Percentiles rank a stretch among this genome's conserved stretches.
Conservation (phyloP, 2,888 invertebrate species). For the Antheraea yamamai region DNA sequence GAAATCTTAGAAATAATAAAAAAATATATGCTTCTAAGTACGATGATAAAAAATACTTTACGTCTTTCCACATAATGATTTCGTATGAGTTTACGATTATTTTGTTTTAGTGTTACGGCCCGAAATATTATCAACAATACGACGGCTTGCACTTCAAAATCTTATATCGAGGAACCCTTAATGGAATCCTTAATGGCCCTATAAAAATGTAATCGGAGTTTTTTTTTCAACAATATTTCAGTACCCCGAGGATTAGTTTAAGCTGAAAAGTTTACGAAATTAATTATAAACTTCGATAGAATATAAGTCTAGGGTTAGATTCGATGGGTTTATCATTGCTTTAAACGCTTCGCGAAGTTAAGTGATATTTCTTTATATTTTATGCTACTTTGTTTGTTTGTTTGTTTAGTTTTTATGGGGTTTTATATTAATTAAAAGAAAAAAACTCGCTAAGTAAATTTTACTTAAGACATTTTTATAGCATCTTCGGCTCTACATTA, state of each 20-base stretch:
- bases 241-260: constrained; percentile 24
- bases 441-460: background rate
- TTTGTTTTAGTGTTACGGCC: constrained; percentile 71
- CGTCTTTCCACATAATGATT: constrained; percentile 31
- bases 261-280: constrained; percentile 31
- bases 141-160: constrained; percentile 48
- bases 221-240: constrained; percentile 50
- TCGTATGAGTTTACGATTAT: constrained; percentile 48
- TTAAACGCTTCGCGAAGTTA: constrained; percentile 9
- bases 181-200: constrained; percentile 59
- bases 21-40: constrained; percentile 22
- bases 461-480: background rate
- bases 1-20: constrained; percentile 8
- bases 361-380: constrained; percentile 9
- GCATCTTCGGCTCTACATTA: too few species aligned
- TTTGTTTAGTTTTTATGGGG: background rate
- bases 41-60: constrained; percentile 27
- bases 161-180: constrained; percentile 62
- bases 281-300: constrained; percentile 30
- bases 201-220: constrained; percentile 64
- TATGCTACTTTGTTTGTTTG: background rate
- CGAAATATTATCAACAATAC: constrained; percentile 58
- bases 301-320: constrained; percentile 8
- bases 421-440: background rate
- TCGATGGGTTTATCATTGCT: constrained; percentile 4